Conservation (phyloP, 2,113 vertebrate genomes). For the Anolis sagrei region DNA sequence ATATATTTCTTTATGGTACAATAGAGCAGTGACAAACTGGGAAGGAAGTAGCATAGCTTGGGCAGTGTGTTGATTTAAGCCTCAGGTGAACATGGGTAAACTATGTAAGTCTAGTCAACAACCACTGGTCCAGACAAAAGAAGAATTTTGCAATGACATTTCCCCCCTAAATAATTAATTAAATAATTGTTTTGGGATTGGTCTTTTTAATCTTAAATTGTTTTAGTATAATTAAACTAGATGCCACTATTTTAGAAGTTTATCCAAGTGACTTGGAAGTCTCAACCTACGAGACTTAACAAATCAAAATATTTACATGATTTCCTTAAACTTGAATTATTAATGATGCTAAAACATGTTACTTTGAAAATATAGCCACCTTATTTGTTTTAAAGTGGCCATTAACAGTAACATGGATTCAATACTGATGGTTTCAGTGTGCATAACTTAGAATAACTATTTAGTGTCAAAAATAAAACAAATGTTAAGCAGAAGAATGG, state of each 20-base stretch:
- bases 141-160: no score
- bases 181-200: background rate
- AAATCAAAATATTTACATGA: background rate
- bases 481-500: no score
- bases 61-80: background rate
- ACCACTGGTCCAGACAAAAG: no score
- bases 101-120: no score
- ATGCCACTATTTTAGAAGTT: background rate
- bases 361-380: background rate
- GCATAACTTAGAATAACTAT: background rate
- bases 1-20: background rate
- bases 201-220: background rate
- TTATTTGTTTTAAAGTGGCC: no score
- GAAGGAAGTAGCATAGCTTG: background rate
- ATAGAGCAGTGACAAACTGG: background rate
- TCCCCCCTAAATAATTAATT: no score
- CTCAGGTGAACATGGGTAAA: background rate
- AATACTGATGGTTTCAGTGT: no score
- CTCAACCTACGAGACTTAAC: background rate
- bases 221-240: background rate
- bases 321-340: background rate
- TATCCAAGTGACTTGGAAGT: background rate
- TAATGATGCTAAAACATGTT: background rate
- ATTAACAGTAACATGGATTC: no score
- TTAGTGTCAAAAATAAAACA: background rate